These are phyloP conservation scores for Dryocosmus kuriphilus DNA, from an alignment of 2,888 invertebrate genomes.

Conservation along the genomic window DNA sequence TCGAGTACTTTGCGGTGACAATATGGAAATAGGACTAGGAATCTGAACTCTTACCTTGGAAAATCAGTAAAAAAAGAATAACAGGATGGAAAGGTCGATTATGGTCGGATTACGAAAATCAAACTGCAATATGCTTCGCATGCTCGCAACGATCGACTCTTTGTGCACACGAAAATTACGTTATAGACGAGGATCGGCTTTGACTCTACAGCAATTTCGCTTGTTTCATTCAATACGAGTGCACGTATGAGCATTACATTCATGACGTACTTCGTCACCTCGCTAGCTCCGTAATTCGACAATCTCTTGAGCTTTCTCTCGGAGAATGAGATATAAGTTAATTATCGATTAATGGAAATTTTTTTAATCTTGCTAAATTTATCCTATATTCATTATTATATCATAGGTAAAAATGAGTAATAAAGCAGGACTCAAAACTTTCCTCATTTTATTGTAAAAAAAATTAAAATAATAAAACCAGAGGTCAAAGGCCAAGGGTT, in stretches of 20 bases:
- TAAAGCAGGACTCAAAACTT: background rate
- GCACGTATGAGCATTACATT: conserved; percentile 24
- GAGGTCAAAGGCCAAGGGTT: too few species aligned
- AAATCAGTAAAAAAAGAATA: conserved; percentile 2
- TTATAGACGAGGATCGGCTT: conserved; percentile 26
- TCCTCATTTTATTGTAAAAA: too few species aligned
- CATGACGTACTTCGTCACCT: conserved; percentile 22
- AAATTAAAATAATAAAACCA: too few species aligned
- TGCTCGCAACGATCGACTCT: background rate
- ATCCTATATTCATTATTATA: background rate
- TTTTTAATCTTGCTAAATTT: background rate
- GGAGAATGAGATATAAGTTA: background rate
- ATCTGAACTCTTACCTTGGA: background rate
- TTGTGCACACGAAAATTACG: conserved; percentile 29
- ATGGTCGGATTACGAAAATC: conserved; percentile 12
- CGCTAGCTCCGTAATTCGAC: conserved; percentile 5
- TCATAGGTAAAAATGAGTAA: background rate
- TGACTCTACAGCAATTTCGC: conserved; percentile 13
- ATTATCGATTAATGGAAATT: background rate
- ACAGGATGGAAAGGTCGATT: conserved; percentile 3
- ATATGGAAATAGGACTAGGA: background rate
- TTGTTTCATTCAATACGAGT: conserved; percentile 19
- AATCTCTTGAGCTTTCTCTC: conserved; percentile 19
- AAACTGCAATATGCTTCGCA: conserved; percentile 15
- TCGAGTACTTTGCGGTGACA: background rate